phyloP scores from a whole-genome alignment of 2,113 vertebrate genomes.

The Heterochromis multidens region DNA sequence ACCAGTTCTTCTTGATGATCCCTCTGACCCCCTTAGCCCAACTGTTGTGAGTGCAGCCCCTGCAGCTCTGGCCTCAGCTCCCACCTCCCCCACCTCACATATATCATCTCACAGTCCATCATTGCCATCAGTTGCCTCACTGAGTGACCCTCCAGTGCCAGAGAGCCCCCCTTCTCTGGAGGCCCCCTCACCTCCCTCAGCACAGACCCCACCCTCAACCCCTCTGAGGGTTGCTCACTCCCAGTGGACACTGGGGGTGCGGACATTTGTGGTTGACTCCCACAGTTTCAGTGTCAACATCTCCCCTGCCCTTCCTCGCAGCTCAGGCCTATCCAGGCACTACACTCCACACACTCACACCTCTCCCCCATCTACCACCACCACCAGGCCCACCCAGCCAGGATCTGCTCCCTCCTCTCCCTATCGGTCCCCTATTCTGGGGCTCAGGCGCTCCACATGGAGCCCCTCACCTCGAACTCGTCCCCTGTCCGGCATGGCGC shows the following conservation, averaged over 20 bases:
- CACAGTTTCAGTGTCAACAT: slow-evolving; percentile 57
- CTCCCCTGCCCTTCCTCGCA: slow-evolving; percentile 28
- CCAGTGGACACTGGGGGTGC: slow-evolving; percentile 71
- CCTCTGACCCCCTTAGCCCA: slow-evolving; percentile 10
- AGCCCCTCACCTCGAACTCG: slow-evolving; percentile 63
- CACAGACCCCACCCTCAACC: slow-evolving; percentile 36
- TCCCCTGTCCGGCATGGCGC: slow-evolving; percentile 53
- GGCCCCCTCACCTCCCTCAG: slow-evolving; percentile 38
- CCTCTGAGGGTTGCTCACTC: slow-evolving; percentile 52
- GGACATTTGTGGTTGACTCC: slow-evolving; percentile 69
- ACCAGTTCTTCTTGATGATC: slow-evolving; percentile 5
- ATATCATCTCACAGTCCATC: slow-evolving; percentile 5
- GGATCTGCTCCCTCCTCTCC: slow-evolving; percentile 65
- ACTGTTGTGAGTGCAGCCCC: slow-evolving; percentile 11
- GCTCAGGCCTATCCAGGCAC: slow-evolving; percentile 41
- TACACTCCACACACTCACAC: slow-evolving; percentile 38
- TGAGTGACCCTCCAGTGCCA: slow-evolving; percentile 25
- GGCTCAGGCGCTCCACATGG: slow-evolving; percentile 65
- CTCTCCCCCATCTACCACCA: slow-evolving; percentile 1
- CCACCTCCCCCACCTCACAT: slow-evolving; percentile 27
- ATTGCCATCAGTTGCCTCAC: slow-evolving; percentile 10
- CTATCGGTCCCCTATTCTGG: slow-evolving; percentile 59
- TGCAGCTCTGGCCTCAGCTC: slow-evolving; percentile 11
- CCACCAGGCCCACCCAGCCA: slow-evolving; percentile 19
- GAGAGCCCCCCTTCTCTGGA: slow-evolving; percentile 67